Percentiles rank a stretch among this genome's conserved stretches.
phyloP scores from a whole-genome alignment of 2,797 vertebrate genomes.

The Vireo griseus region DNA sequence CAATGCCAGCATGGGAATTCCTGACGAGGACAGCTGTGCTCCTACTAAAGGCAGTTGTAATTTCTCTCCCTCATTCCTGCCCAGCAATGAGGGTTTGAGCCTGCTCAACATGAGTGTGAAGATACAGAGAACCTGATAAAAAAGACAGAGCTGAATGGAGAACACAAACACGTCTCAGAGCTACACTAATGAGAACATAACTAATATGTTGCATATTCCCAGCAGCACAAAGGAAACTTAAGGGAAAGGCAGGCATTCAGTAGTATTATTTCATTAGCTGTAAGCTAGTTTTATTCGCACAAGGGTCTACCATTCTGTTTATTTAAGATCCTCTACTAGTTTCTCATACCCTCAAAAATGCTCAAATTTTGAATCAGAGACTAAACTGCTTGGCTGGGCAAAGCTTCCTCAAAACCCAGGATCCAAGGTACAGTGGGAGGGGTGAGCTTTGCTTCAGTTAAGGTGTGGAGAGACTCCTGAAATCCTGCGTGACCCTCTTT shows the following conservation, averaged over 20 bases:
- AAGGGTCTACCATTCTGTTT: background rate
- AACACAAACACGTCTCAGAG: background rate
- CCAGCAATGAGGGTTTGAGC: background rate
- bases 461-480: background rate
- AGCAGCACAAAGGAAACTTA: background rate
- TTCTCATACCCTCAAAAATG: background rate
- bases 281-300: background rate
- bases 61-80: background rate
- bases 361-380: background rate
- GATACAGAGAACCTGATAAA: background rate
- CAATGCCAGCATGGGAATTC: background rate
- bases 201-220: conserved; percentile 14
- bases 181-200: conserved; percentile 29
- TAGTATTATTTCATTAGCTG: background rate
- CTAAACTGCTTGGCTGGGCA: background rate
- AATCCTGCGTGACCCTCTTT: background rate
- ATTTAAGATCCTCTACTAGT: background rate
- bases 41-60: background rate
- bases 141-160: conserved; percentile 3
- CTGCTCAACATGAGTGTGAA: background rate
- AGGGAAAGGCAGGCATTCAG: background rate
- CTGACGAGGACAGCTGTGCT: background rate
- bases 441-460: background rate
- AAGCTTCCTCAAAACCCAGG: background rate
- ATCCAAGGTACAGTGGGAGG: background rate